Base-by-base conservation (phyloP, 2,797 vertebrate genomes). In the Ceyx erithaca region DNA sequence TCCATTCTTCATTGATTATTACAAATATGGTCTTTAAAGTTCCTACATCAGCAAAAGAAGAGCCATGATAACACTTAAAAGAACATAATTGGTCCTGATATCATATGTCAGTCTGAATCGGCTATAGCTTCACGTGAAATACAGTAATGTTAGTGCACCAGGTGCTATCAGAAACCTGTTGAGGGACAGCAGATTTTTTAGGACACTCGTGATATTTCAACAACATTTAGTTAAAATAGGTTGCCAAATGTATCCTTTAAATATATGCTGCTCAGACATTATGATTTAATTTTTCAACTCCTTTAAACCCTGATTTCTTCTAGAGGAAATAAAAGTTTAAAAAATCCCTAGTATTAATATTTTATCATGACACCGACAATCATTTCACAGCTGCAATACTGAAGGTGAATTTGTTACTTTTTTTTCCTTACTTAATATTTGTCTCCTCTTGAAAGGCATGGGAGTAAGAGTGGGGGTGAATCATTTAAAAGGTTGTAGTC, bases 251-350 rank as follows among this genome's bases (percentile, higher is more conserved):
- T 49, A 91, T 71, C 17, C 21, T 72, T 21, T 41, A 41, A 28
- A n/a, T 13, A 31, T 33, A 23, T 0, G 0, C 3, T 69, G 46
- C 43, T 19, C 19, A 69, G 21, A 45, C 19, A 26, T 52, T n/a
- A 73, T 4, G 5, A 48, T 76, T 76, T 71, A 55, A 41, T 46
- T 41, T 55, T 84, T 35, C 66, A 69, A 67, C 8, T 51, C 31
- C 21, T 73, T 86, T 89, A 54, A 77, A 62, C 12, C 17, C 14
- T 52, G 21, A 10, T 67, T 89, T 62, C 9, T 81, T 62, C 48
- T 62, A 52, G 52, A 70, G 25, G 16, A 33, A 77, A 48, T 57
- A 31, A 14, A 28, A 25, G 4, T 49, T 51, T 51, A 80, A 59
- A 41, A 2, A 49, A 26, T 37, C 0, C 3, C 5, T 5, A 49